Base-by-base conservation (phyloP, 2,797 vertebrate genomes). In the Pagetopsis macropterus region DNA sequence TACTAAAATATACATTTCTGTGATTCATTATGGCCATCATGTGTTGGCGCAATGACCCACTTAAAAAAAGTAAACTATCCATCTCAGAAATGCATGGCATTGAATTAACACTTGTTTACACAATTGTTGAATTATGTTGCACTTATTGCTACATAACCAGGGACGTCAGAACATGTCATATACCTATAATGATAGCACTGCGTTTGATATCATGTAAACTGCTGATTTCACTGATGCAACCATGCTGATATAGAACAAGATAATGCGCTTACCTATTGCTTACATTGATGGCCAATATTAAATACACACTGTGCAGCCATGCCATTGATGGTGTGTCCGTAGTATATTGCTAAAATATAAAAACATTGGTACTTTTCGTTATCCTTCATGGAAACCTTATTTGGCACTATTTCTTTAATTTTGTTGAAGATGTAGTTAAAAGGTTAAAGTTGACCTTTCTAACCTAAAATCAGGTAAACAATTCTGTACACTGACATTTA, bases 21-120 rank as follows among this genome's bases (percentile, higher is more conserved):
- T 74, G 1, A 65, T 75, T 80, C 17, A 41, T 40, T 9, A 54
- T 64, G 76, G 15, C 3, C 2, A 46, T 70, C 86, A 84, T 55
- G 21, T 51, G 82, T 59, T 76, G 84, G 79, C 0, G 45, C 75
- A 65, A 65, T 57, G 17, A 12, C 58, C 81, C 68, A 72, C 48
- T 45, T 23, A 50, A 55, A 15, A 66, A 43, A 58, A 63, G 9
- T 4, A 13, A 66, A 54, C 17, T 13, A 3, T 21, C 5, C 13
- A 1, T 63, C 21, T 57, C 13, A 50, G 50, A 2, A 4, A 8
- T 37, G 33, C 33, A 37, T 7, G 33, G 33, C 6, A 59, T 15
- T 52, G 54, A 70, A 14, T 23, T 2, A 48, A 17, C 27, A 31
- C 1, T 45, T 4, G 31, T 27, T 6, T 31, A 6, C 8, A 17